A percentile compares a stretch with the other conserved stretches of the same genome.
Evolutionary conservation across 2,113 vertebrate species (phyloP).

Genomic region (Rhynchomys soricoides): DNA sequence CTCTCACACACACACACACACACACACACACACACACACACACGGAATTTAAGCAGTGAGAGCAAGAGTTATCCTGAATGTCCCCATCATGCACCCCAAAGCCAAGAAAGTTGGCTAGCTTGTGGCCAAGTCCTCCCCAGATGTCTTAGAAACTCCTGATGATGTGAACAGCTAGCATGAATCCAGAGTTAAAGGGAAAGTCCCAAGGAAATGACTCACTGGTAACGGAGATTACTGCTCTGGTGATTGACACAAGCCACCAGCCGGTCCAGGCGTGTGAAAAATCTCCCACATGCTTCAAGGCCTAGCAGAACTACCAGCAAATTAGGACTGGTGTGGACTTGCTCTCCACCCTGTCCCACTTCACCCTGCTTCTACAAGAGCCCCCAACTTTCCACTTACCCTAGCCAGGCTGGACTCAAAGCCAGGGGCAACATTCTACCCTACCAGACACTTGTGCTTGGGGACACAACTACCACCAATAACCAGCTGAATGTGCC

Average conservation of each 20-base stretch:
- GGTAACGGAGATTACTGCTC: neutral
- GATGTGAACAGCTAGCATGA: neutral
- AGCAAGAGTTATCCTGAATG: neutral
- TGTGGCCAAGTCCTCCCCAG: neutral
- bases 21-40: neutral
- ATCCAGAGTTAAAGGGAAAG: neutral
- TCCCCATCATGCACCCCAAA: neutral
- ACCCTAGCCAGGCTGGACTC: neutral
- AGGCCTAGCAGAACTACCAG: neutral
- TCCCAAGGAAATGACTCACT: slow-evolving; percentile 42
- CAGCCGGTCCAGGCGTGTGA: neutral
- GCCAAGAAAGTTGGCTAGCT: neutral
- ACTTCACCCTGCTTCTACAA: neutral
- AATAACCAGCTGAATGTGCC: neutral
- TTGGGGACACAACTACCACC: neutral
- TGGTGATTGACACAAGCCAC: neutral
- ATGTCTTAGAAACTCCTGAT: neutral
- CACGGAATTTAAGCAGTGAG: neutral
- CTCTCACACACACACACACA: neutral
- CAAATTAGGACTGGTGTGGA: neutral
- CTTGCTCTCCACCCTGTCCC: neutral
- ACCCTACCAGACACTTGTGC: neutral
- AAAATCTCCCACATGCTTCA: neutral
- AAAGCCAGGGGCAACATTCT: neutral
- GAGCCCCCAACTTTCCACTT: neutral